Evolutionary conservation across 2,797 vertebrate species (phyloP).

Genomic region (Somateria mollissima): DNA sequence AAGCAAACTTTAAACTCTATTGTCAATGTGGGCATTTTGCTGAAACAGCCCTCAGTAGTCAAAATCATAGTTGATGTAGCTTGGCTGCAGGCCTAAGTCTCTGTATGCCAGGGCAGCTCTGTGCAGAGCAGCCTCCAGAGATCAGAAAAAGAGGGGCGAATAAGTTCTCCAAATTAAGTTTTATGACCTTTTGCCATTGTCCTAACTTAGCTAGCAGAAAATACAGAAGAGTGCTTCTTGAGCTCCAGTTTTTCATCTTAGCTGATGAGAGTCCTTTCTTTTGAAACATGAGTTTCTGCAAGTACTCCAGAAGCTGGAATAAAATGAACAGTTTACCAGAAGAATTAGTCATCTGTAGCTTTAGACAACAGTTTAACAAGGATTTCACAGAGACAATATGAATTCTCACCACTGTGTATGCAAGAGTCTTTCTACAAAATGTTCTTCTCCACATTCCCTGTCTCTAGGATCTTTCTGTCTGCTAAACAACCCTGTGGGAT

Average conservation of each 20-base stretch:
- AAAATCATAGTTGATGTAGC: background rate
- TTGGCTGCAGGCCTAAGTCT: background rate
- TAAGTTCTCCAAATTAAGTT: background rate
- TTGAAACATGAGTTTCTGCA: background rate
- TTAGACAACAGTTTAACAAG: background rate
- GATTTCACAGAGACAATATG: background rate
- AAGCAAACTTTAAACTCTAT: background rate
- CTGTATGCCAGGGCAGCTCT: fast-evolving
- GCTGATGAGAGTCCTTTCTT: background rate
- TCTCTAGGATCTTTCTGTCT: background rate
- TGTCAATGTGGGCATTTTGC: background rate
- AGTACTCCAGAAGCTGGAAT: background rate
- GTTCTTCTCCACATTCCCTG: background rate
- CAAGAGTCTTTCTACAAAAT: background rate
- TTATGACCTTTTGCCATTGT: background rate
- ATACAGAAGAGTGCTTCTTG: background rate
- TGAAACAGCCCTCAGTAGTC: background rate
- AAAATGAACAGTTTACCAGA: background rate
- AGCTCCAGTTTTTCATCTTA: background rate
- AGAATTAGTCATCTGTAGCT: background rate
- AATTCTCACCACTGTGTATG: background rate
- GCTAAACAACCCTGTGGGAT: background rate
- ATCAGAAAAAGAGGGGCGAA: background rate
- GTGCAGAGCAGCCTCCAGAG: background rate
- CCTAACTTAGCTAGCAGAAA: background rate